phyloP scores from a whole-genome alignment of 2,113 vertebrate genomes.

The Spheniscus mendiculus region DNA sequence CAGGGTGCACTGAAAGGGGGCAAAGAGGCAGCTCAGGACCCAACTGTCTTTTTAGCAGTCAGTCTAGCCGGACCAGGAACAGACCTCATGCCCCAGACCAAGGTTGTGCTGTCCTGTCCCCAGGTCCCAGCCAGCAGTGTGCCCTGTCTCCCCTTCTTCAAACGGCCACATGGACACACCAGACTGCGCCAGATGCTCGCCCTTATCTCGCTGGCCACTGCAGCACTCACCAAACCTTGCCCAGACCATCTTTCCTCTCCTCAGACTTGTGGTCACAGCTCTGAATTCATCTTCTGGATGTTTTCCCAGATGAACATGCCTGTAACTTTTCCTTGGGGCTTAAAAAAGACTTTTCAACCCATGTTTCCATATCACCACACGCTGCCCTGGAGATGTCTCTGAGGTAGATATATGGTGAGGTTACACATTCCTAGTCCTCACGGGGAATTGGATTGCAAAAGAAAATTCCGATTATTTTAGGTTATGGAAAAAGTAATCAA shows the following conservation, averaged over 20 bases:
- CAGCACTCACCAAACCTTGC: background rate
- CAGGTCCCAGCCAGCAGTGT: background rate
- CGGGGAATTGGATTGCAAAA: background rate
- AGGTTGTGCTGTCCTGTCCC: fast-evolving
- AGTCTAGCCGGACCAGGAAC: background rate
- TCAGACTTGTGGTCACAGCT: background rate
- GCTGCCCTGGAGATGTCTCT: background rate
- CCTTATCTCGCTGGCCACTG: background rate
- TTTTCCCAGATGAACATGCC: background rate
- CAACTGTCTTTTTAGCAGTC: background rate
- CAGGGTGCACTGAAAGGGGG: background rate
- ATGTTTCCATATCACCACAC: background rate
- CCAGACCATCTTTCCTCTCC: background rate
- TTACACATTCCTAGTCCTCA: conserved; percentile 6
- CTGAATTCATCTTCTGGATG: background rate
- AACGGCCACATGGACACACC: fast-evolving
- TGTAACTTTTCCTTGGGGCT: background rate
- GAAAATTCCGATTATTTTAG: conserved; percentile 43
- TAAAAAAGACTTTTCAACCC: background rate
- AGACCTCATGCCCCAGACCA: background rate
- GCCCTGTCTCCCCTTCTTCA: background rate
- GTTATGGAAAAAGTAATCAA: conserved; percentile 42
- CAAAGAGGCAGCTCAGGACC: background rate
- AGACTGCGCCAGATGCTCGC: fast-evolving
- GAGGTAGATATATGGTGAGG: background rate